Conservation (phyloP, 1,140 invertebrate species). For the Myzus persicae region DNA sequence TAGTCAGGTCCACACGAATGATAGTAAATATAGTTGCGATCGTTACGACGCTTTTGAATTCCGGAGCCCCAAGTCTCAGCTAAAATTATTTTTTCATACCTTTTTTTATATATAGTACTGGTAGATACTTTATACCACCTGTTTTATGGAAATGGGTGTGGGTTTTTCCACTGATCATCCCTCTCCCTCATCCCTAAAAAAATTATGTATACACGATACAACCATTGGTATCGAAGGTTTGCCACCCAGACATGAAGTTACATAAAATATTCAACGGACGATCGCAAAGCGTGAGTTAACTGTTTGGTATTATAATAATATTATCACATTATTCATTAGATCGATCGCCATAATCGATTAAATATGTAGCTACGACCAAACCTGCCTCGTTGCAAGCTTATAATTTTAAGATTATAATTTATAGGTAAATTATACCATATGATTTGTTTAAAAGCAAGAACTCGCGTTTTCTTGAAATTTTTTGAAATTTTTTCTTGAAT, state of each 20-base stretch:
- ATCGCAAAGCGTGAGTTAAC: neutral
- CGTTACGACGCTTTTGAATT: neutral
- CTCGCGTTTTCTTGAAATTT: too few relatives aligned
- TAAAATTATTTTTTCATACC: neutral
- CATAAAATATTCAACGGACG: neutral
- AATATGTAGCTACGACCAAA: conserved; percentile 4
- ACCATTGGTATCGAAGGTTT: neutral
- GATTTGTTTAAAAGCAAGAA: too few relatives aligned
- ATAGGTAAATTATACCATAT: too few relatives aligned
- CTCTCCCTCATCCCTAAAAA: fast-evolving
- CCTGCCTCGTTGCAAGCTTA: neutral
- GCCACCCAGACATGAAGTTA: neutral
- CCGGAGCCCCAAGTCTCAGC: neutral
- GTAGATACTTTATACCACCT: neutral
- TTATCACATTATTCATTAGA: conserved; percentile 19
- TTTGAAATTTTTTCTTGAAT: too few relatives aligned
- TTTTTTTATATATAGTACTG: neutral
- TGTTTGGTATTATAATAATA: conserved; percentile 8
- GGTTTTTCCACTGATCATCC: neutral
- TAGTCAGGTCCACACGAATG: neutral
- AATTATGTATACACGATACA: neutral
- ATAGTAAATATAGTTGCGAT: neutral
- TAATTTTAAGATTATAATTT: too few relatives aligned
- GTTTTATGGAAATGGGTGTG: neutral
- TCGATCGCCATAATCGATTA: neutral